These are phyloP conservation scores for Bombylius discolor DNA, from an alignment of 2,888 invertebrate genomes.

Conservation along the genomic window DNA sequence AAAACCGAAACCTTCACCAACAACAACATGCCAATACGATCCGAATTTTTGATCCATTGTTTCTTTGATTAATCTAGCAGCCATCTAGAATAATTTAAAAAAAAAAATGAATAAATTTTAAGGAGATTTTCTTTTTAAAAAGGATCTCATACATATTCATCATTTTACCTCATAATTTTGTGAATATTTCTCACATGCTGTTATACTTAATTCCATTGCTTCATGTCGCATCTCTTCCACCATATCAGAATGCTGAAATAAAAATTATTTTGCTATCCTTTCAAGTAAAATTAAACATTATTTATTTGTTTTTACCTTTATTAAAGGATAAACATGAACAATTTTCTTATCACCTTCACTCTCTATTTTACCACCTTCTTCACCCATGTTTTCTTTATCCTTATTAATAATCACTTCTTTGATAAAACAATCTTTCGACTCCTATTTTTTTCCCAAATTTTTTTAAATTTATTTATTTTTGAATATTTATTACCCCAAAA, in stretches of 20 bases:
- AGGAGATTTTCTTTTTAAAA: background rate
- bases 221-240: constrained; percentile 83
- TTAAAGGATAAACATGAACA: constrained; percentile 69
- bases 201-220: constrained; percentile 79
- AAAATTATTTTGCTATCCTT: background rate
- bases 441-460: too few species aligned
- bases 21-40: constrained; percentile 86
- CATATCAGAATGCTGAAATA: constrained; percentile 74
- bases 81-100: constrained; percentile 42
- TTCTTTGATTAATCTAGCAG: constrained; percentile 90
- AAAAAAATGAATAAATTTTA: background rate
- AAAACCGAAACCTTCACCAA: constrained; percentile 91
- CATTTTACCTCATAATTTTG: constrained; percentile 62
- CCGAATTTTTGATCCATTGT: constrained; percentile 93
- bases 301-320: constrained; percentile 47
- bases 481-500: too few species aligned
- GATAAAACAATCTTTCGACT: too few species aligned
- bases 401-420: too few species aligned
- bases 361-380: constrained; percentile 29
- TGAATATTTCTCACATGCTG: constrained; percentile 84
- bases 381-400: constrained; percentile 22
- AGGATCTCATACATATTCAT: background rate
- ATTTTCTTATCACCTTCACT: constrained; percentile 42
- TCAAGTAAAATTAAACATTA: too few species aligned
- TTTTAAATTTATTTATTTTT: too few species aligned